Base-by-base conservation (phyloP, 2,113 vertebrate species). In the Tautogolabrus adspersus region DNA sequence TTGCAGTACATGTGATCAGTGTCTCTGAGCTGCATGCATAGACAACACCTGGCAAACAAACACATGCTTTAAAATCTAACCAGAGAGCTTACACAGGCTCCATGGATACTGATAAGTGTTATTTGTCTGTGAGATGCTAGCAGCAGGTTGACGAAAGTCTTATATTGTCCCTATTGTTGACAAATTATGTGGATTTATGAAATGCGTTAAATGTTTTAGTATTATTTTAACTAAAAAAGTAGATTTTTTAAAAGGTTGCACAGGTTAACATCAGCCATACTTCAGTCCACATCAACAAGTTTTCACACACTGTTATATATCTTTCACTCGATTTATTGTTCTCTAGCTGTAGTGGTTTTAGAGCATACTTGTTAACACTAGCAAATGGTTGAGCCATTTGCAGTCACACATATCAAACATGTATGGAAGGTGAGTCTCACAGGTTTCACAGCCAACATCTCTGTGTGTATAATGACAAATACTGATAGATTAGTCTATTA, bases 11-110 rank as follows among this genome's bases (percentile, higher is more conserved):
- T 69, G 44, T 22, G 15, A 65, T 13, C n/a, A 37, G 13, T 26
- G 7, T 51, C 16, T 62, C 34, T 16, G 18, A 47, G 26, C 40
- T 23, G 42, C 7, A 0, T 6, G 11, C 38, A 40, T 7, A 40
- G 38, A 67, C 21, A 49, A 38, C 8, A 26, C 16, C 54, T 66
- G 61, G 64, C 61, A 52, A 62, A 22, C 62, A 52, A 62, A 22
- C 22, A 64, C 54, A 26, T 57, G 51, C 13, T 72, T 30, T 52
- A 8, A 37, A 19, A 21, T 42, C 2, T 49, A 40, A 40, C 26
- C 11, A 34, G 8, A 59, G 2, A 6, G 26, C 10, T 8, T 37
- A 16, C 15, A 38, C 8, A 46, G 51, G 64, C 12, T 10, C 21
- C 10, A 5, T 22, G 26, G 21, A 26, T 54, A 42, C 38, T 67